Base-by-base conservation (phyloP, 2,888 invertebrate species). In the Nomada flava region DNA sequence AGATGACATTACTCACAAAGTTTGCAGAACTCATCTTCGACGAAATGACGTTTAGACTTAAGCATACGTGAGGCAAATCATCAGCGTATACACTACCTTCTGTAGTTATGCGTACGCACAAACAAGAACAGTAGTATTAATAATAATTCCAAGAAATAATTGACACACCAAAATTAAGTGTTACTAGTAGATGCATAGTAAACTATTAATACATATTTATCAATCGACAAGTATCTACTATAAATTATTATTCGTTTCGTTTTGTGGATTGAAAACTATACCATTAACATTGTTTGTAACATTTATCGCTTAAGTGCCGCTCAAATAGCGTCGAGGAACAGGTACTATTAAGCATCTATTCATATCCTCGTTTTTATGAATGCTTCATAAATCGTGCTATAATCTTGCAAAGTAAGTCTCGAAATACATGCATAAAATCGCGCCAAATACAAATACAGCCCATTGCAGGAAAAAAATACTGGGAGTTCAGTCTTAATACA, bases 311-410 rank as follows among this genome's bases (percentile, higher is more conserved):
- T 52, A 36, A 47, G 11, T 13, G 10, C 23, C 50, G 60, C 36
- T 15, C 29, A 52, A 67, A 67, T 55, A n/a, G 36, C 5, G 42
- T 2, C 11, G 1, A 50, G 57, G 29, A 36, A 76, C n/a, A 68
- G 68, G 68, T 20, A 26, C 47, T n/a, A 47, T 70, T 47, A 71
- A 26, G 23, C 44, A 47, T 62, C 36, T 63, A 42, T 77, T 59
- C 53, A 55, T 44, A 23, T 36, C n/a, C n/a, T n/a, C 50, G 10
- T 78, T 65, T 79, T 80, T 42, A 47, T 20, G 57, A 67, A 47
- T 18, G 26, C 50, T 79, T 64, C 59, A 73, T 64, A 80, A 79
- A 80, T 68, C 68, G 55, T 36, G 47, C 64, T 68, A 80, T 79
- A 73, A 81, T 79, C 73, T 68, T 13, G 47, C 68, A 29, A 29